Evolutionary conservation across 2,888 invertebrate genomes (phyloP).

Genomic region (Syrista parreyssii): DNA sequence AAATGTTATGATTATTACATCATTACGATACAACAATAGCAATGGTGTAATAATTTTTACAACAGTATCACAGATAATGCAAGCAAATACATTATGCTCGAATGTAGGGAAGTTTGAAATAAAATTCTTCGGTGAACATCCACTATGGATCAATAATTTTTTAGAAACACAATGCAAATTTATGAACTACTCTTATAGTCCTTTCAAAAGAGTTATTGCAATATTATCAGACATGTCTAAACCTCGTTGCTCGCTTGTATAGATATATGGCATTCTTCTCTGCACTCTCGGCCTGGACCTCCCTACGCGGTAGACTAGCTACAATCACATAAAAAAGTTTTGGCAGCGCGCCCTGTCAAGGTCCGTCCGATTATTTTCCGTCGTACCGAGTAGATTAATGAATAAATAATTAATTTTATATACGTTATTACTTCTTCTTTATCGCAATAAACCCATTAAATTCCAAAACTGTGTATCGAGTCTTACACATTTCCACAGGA

Average conservation of each 20-base stretch:
- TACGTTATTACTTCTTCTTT: not conserved
- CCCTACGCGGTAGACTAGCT: conserved; percentile 40
- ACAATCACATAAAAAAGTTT: conserved; percentile 43
- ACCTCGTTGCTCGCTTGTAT: not conserved
- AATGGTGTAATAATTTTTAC: conserved; percentile 31
- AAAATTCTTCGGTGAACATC: not conserved
- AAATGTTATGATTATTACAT: conserved; percentile 30
- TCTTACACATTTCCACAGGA: not conserved
- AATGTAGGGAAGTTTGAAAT: not conserved
- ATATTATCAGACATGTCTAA: not conserved
- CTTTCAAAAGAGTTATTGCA: not conserved
- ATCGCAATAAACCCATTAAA: not conserved
- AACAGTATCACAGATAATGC: conserved; percentile 44
- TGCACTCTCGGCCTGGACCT: conserved; percentile 33
- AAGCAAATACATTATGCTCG: conserved; percentile 8
- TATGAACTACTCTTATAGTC: not conserved
- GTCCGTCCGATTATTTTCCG: conserved; percentile 12
- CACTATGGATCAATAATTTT: not conserved
- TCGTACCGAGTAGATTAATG: not conserved
- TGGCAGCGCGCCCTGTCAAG: conserved; percentile 43
- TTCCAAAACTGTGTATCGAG: not conserved
- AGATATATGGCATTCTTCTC: conserved; percentile 45
- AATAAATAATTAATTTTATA: not conserved
- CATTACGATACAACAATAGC: conserved; percentile 36
- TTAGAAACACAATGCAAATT: not conserved